These are phyloP conservation scores for Pogonus chalceus DNA, from an alignment of 1,140 invertebrate genomes.

Conservation along the genomic window DNA sequence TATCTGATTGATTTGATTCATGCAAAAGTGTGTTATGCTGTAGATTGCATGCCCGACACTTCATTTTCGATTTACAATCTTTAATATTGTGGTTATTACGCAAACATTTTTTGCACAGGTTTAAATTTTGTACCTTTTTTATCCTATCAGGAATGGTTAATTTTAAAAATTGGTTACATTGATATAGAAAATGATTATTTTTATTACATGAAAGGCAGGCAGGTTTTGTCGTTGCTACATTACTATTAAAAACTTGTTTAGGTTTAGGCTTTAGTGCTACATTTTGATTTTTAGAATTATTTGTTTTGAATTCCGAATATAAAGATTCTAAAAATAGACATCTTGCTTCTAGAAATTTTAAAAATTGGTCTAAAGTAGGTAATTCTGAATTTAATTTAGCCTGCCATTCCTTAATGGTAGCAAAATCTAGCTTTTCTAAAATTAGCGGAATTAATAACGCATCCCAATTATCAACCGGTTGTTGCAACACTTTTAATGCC, in stretches of 20 bases:
- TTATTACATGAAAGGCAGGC: conserved; percentile 16
- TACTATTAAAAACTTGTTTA: too few relatives aligned
- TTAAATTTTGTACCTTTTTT: not conserved
- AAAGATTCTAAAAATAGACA: conserved; percentile 20
- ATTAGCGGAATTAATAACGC: conserved; percentile 24
- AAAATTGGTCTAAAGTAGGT: conserved; percentile 21
- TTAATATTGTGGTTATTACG: too few relatives aligned
- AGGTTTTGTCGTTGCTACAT: not conserved
- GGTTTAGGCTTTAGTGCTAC: conserved; percentile 10
- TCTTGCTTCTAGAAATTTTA: conserved; percentile 20
- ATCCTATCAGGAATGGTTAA: conserved; percentile 10
- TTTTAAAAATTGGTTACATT: conserved; percentile 22
- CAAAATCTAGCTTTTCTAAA: conserved; percentile 22
- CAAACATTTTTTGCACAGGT: too few relatives aligned
- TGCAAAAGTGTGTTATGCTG: too few relatives aligned
- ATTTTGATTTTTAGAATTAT: not conserved
- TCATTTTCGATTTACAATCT: too few relatives aligned
- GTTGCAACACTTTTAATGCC: conserved; percentile 22
- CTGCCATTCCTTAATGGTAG: conserved; percentile 26
- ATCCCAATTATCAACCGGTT: conserved; percentile 25
- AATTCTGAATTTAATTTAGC: conserved; percentile 16
- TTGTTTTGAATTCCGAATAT: not conserved
- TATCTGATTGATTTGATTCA: too few relatives aligned
- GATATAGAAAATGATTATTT: conserved; percentile 15
- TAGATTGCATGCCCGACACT: too few relatives aligned